Evolutionary conservation across 2,888 invertebrate genomes (phyloP), one percentile per base, ranked within the genome.

Genomic region (Brachypterus glaber): DNA sequence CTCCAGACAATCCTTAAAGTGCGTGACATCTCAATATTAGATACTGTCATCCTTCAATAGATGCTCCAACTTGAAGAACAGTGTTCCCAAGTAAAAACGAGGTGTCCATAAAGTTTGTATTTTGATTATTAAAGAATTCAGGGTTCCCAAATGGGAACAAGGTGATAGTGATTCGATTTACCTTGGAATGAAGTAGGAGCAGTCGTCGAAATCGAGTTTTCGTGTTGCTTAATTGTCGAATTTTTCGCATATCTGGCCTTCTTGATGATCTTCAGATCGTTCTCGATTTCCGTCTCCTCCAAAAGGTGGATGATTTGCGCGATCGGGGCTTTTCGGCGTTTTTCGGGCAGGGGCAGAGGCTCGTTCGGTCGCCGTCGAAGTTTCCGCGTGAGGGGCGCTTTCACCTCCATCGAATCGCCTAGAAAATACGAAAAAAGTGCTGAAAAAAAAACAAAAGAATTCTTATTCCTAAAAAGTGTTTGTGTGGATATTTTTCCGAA

Each of bases 351-450:
- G 3, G 92, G 93, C 27, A 88, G 74, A 0, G 95, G 95, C 63
- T 95, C 95, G 63, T 96, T 95, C 0, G 93, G 93, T 15, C 96
- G 74, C 43, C 95, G 73, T 3, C 96, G 71, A 16, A 96, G 68
- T 64, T 95, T 96, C 16, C 96, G 74, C 17, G 95, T 96, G 70
- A 92, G 86, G n/a, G 88, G 87, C 8, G 95, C 91, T 59, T 95
- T 95, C n/a, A 87, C 83, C 45, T 55, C 54, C 52, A 55, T 53
- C 7, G 51, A 53, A 41, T 55, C 54, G 4, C 54, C 27, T 27
- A 7, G 5, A 9, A 21, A 21, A 21, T 7, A 21, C 5, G 21
- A 21, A 21, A 21, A 21, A 21, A 21, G 21, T 21, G 5, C 9
- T 21, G 9, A 21, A 21, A 7, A 21, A 21, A 21, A 21, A 21